phyloP scores from a whole-genome alignment of 2,797 vertebrate genomes.

The Pangasius djambal region DNA sequence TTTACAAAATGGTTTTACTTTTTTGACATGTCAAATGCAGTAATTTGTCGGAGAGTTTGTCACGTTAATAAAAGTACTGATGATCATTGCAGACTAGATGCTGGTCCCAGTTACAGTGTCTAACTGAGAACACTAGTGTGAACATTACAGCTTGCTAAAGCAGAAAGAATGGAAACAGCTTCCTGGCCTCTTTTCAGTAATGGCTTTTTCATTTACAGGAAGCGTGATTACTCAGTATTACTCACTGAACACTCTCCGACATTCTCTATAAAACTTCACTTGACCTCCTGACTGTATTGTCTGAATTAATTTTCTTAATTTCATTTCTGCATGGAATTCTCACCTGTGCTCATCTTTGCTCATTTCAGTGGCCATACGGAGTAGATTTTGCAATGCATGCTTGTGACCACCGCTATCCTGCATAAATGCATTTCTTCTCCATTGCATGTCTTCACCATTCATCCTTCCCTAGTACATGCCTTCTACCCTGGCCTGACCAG shows the following conservation, averaged over 20 bases:
- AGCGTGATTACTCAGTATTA: neutral
- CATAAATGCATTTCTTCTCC: constrained; percentile 47
- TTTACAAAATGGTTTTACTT: neutral
- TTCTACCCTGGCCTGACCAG: constrained; percentile 43
- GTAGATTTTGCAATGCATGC: constrained; percentile 63
- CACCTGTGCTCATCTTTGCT: constrained; percentile 56
- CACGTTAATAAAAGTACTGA: neutral
- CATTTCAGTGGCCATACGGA: constrained; percentile 62
- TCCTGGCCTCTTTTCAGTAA: neutral
- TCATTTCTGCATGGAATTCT: constrained; percentile 2
- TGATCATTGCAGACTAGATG: neutral
- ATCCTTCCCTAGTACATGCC: constrained; percentile 47
- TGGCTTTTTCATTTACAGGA: neutral
- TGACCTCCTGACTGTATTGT: neutral
- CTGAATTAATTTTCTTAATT: neutral
- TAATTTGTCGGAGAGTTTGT: neutral
- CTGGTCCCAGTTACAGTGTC: neutral
- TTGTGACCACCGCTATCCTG: constrained; percentile 47
- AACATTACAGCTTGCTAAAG: neutral
- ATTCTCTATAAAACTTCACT: neutral
- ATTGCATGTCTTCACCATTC: neutral
- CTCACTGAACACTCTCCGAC: neutral
- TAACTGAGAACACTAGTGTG: neutral
- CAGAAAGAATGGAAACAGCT: neutral
- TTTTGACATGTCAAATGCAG: neutral